phyloP scores from a whole-genome alignment of 2,888 invertebrate genomes.

The Mesorhabditis belari region DNA sequence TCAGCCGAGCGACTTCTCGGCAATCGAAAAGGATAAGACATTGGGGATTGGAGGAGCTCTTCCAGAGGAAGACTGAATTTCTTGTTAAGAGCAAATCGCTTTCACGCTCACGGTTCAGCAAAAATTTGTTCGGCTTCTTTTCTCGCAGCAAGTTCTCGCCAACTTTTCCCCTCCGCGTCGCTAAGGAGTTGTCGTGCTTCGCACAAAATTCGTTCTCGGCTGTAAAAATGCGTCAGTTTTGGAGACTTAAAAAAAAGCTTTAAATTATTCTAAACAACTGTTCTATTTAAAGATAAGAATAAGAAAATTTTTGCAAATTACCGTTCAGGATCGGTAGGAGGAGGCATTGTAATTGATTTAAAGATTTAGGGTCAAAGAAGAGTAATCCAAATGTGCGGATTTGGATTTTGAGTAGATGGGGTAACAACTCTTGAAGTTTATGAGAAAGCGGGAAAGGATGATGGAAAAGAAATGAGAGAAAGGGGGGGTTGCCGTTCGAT shows the following conservation, averaged over 20 bases:
- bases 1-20: conserved; percentile 29
- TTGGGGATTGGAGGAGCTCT: not conserved
- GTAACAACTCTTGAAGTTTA: too few species aligned
- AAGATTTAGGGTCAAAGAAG: too few species aligned
- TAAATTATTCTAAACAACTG: not conserved
- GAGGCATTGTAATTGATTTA: not conserved
- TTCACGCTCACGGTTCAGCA: not conserved
- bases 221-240: not conserved
- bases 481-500: too few species aligned
- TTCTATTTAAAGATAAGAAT: too few species aligned
- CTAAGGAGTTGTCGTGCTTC: conserved; percentile 28
- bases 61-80: not conserved
- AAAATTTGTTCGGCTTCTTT: conserved; percentile 10
- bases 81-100: too few species aligned
- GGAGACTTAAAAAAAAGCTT: not conserved
- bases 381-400: too few species aligned
- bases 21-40: not conserved
- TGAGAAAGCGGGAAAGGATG: too few species aligned
- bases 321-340: not conserved
- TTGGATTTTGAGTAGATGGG: too few species aligned
- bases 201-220: conserved; percentile 5
- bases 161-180: conserved; percentile 26
- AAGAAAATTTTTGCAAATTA: too few species aligned
- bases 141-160: conserved; percentile 26
- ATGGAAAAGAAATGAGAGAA: too few species aligned